These are phyloP conservation scores for Spodoptera frugiperda DNA, from an alignment of 1,140 invertebrate species.

Conservation along the genomic window DNA sequence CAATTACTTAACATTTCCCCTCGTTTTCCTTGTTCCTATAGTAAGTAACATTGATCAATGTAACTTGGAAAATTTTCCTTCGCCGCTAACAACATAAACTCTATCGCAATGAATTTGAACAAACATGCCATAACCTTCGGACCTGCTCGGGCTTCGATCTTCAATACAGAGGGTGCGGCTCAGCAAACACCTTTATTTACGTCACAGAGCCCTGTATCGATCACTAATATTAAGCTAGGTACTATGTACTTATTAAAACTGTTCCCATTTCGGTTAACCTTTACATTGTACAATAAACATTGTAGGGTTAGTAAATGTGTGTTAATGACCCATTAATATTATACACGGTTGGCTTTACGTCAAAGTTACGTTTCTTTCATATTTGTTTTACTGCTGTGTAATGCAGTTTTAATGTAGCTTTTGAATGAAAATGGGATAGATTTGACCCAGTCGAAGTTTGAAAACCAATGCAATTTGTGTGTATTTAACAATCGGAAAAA, in stretches of 20 bases:
- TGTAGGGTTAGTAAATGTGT: constrained; percentile 6
- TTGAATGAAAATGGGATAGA: not conserved
- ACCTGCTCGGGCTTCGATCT: constrained; percentile 6
- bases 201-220: constrained; percentile 19
- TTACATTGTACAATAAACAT: not conserved
- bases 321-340: constrained; percentile 1
- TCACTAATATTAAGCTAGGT: not conserved
- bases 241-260: not conserved
- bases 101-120: not conserved
- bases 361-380: not conserved
- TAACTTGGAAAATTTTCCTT: constrained; percentile 1
- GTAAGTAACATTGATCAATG: not conserved
- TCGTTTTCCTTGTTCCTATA: no score
- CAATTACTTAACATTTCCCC: not conserved
- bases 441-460: not conserved
- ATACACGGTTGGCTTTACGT: not conserved
- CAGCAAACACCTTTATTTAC: constrained; percentile 26
- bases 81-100: not conserved
- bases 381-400: not conserved
- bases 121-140: constrained; percentile 1
- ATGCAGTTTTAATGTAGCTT: not conserved
- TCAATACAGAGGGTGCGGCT: constrained; percentile 16
- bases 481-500: not conserved
- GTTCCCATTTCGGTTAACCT: not conserved
- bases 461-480: not conserved